phyloP scores from a whole-genome alignment of 2,888 invertebrate species.

The Chrysomela aeneicollis region DNA sequence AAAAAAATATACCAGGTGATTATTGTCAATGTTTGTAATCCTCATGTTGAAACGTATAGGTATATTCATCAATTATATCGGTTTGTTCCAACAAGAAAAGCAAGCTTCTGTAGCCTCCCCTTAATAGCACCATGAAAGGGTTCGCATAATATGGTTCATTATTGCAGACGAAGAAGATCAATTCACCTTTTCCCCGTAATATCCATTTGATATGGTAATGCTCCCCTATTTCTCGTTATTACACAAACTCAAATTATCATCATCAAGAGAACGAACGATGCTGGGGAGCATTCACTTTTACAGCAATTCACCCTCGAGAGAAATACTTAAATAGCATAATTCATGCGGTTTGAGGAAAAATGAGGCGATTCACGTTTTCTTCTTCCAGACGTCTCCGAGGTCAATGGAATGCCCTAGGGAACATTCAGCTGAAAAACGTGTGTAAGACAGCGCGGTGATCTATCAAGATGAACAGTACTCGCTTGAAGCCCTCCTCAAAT shows the following conservation, averaged over 20 bases:
- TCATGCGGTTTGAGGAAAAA: conserved; percentile 4
- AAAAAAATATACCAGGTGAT: no score
- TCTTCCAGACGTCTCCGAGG: neutral
- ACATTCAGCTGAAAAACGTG: neutral
- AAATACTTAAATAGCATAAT: conserved; percentile 12
- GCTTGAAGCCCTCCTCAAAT: neutral
- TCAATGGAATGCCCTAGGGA: neutral
- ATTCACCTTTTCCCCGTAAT: neutral
- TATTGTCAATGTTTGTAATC: no score
- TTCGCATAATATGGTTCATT: neutral
- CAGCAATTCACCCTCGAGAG: conserved; percentile 26
- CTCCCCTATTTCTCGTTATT: conserved; percentile 23
- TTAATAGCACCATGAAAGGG: no score
- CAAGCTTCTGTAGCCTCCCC: no score
- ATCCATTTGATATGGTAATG: conserved; percentile 31
- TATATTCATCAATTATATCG: no score
- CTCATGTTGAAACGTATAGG: no score
- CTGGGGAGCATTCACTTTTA: conserved; percentile 31
- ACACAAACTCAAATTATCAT: conserved; percentile 32
- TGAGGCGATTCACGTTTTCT: neutral
- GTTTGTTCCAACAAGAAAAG: no score
- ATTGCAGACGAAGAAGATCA: neutral
- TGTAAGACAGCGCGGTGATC: neutral
- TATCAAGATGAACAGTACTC: neutral
- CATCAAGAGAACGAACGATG: conserved; percentile 28